Evolutionary conservation across 1,140 invertebrate genomes (phyloP), one percentile per base, ranked within the genome.

Genomic region (Scaptomyza graminum): DNA sequence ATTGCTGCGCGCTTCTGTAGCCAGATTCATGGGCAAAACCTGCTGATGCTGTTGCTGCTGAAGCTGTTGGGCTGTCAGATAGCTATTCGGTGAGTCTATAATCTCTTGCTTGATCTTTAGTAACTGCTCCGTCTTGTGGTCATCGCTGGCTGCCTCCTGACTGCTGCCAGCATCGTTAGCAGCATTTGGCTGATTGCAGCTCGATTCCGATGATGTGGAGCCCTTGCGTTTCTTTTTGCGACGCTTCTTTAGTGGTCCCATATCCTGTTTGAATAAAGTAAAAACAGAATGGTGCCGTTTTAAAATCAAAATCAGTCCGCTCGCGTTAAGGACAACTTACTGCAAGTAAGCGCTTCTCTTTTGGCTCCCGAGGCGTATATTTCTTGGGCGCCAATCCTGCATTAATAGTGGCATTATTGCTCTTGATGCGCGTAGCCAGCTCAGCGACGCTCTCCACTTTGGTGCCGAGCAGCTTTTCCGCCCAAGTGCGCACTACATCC

Each of bases 181-280:
- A 11, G 76, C 52, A n/a, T 50, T 61, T 15, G 67, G 39, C 51
- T 90, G 90, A 73, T 84, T 90, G 59, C 82, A 91, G 37, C 83
- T 90, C 15, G 90, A 91, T 47, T 91, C 90, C 0, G 90, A 91
- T 3, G 90, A 91, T 39, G 90, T 85, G 2, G 90, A 91, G 1
- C 90, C 90, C 51, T 90, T 91, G 47, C 90, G 90, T 57, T 91
- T 91, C 77, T 91, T 91, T 77, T 91, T 91, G 43, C 90, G 85
- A 3, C 90, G 75, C 47, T 91, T 91, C 61, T 91, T 91, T 18
- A 91, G 54, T 1, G 90, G 90, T 18, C 90, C 89, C 77, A 90
- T 81, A 34, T 91, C 90, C 90, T 91, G 22, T 7, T 22, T 15
- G 0, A 4, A 3, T 8, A 9, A 12, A 15, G 39, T 43, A 6